Evolutionary conservation across 2,797 vertebrate species (phyloP).

Genomic region (Centroberyx gerrardi): DNA sequence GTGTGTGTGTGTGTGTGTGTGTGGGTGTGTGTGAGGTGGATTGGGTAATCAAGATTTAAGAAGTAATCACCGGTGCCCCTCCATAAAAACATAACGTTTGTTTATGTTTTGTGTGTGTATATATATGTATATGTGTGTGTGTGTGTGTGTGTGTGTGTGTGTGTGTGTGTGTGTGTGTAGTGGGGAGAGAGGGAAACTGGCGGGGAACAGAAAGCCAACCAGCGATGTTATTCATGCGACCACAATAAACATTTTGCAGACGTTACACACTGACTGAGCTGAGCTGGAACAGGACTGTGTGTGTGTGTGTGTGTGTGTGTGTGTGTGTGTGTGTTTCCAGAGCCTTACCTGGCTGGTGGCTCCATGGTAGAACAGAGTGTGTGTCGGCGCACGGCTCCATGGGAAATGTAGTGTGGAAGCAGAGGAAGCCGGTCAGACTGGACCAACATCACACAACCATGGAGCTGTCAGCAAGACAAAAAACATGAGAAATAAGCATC

Average conservation of each 20-base stretch:
- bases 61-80: conserved; percentile 30
- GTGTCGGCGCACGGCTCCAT: conserved; percentile 64
- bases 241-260: conserved; percentile 46
- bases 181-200: background rate
- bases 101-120: conserved; percentile 23
- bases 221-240: conserved; percentile 48
- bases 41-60: conserved; percentile 37
- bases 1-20: conserved; percentile 4
- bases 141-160: conserved; percentile 5
- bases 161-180: too few species aligned
- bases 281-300: conserved; percentile 18
- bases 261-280: conserved; percentile 33
- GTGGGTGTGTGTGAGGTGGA: background rate
- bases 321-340: background rate
- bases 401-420: conserved; percentile 55
- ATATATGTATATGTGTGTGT: background rate
- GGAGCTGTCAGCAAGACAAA: conserved; percentile 33
- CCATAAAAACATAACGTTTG: background rate
- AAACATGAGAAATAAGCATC: background rate
- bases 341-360: conserved; percentile 74
- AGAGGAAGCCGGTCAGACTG: conserved; percentile 9
- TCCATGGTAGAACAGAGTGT: conserved; percentile 66
- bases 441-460: conserved; percentile 6
- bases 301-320: conserved; percentile 22
- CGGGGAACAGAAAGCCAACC: conserved; percentile 14